Percentiles rank a stretch among this genome's conserved stretches.
Evolutionary conservation across 2,888 invertebrate genomes (phyloP).

Genomic region (Megalurothrips usitatus): DNA sequence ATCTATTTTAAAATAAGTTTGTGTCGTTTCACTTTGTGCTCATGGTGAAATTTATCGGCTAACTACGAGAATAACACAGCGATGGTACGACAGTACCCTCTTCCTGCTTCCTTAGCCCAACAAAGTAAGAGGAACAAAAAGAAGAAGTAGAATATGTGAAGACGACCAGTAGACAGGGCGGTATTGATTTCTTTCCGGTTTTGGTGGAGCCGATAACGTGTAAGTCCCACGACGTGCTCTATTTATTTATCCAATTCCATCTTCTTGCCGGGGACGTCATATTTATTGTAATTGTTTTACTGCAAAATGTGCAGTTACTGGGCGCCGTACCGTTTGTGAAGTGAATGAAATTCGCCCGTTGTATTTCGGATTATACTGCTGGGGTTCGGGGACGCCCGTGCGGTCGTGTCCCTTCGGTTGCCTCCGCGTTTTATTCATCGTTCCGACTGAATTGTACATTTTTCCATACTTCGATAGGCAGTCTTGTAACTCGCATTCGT

Average conservation of each 20-base stretch:
- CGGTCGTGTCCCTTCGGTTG: neutral
- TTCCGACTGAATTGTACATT: neutral
- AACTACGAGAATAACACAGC: too few species aligned
- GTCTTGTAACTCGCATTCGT: neutral
- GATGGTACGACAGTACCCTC: neutral
- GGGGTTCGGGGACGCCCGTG: too few species aligned
- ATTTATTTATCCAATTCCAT: neutral
- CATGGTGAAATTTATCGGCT: too few species aligned
- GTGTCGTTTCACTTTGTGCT: too few species aligned
- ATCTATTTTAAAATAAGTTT: too few species aligned
- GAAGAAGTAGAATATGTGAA: neutral
- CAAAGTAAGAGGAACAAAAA: neutral
- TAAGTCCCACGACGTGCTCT: neutral
- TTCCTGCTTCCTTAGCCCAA: neutral
- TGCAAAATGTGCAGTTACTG: neutral
- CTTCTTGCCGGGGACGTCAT: neutral
- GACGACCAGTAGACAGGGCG: neutral
- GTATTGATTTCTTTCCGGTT: slow-evolving; percentile 15
- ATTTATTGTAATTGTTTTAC: neutral
- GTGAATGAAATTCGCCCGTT: neutral
- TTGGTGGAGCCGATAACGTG: slow-evolving; percentile 15
- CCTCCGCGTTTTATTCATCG: neutral
- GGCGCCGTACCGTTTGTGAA: neutral
- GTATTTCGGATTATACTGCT: neutral
- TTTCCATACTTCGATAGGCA: neutral